Evolutionary conservation across 92 coral and sea anemone species (phyloP), one percentile per base, ranked within the genome.

Genomic region (Actinostola sp.): DNA sequence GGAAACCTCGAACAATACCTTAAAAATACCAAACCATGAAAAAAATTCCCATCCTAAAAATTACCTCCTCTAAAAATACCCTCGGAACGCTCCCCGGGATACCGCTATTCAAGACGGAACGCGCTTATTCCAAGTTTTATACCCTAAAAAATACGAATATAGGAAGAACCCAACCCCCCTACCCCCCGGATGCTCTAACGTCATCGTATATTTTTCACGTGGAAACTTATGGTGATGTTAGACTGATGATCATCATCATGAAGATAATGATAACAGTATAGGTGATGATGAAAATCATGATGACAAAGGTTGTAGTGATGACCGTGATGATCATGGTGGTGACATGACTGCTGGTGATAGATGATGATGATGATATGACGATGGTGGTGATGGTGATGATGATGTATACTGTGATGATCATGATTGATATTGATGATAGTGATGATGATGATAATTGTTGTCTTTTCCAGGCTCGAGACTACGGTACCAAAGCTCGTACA

Each of bases 401-500:
- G 31, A 25, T 53, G 30, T 14, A 5, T 26, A 20, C 21, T 14
- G 13, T 53, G 30, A 53, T 53, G 59, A 53, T 53, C 27, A 20
- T 53, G 59, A 25, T 53, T 53, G 30, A 2, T 53, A 17, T 13
- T 48, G 16, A 48, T 48, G 54, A 17, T 48, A 14, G 54, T 48
- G 5, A 48, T 48, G 54, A 4, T 48, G 54, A 48, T 48, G 54
- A 23, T 48, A 48, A 17, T 48, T 4, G 21, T 48, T 71, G 24
- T 16, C 14, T 25, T 11, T 30, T 58, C 36, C 72, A 93, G 98
- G 96, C 98, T 20, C 71, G 59, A 43, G 98, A 87, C 58, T 90
- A 84, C 66, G 93, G 93, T 28, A 35, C 73, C 71, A 93, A 90
- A 65, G 91, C 98, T 23, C 83, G 87, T n/a, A 84, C 86, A 11